A percentile compares a stretch with the other conserved stretches of the same genome.
These are phyloP conservation scores for Cherax quadricarinatus DNA, from an alignment of 1,140 invertebrate genomes.

Conservation along the genomic window DNA sequence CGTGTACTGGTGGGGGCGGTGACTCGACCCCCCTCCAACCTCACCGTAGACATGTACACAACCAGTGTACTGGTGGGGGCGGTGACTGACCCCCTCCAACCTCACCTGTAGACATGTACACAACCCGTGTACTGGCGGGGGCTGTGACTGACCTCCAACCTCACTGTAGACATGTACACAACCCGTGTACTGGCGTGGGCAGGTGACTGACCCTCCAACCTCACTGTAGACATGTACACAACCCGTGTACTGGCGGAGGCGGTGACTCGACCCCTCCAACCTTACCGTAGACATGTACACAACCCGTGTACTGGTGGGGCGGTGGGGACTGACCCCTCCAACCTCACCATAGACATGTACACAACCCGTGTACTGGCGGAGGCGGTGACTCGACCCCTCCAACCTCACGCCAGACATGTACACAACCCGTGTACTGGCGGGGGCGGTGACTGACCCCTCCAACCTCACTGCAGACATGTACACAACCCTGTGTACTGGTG, in stretches of 20 bases:
- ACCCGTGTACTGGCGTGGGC: too few species aligned
- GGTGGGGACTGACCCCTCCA: not conserved
- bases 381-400: not conserved
- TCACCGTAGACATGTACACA: not conserved
- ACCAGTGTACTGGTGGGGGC: too few species aligned
- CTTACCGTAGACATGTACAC: too few species aligned
- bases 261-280: not conserved
- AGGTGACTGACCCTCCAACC: not conserved
- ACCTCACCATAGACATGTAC: not conserved
- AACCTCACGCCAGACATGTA: not conserved
- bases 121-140: too few species aligned
- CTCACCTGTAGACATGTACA: not conserved
- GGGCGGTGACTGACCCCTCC: not conserved
- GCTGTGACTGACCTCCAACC: not conserved
- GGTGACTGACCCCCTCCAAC: not conserved
- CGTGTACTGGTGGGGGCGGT: too few species aligned
- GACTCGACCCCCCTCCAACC: not conserved
- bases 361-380: too few species aligned
- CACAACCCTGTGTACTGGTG: too few species aligned
- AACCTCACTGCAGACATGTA: not conserved
- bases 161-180: not conserved
- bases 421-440: too few species aligned
- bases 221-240: not conserved
- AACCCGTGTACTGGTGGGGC: too few species aligned
- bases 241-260: too few species aligned